Conservation (phyloP, 2,888 invertebrate species). For the Drosophila paracracens region DNA sequence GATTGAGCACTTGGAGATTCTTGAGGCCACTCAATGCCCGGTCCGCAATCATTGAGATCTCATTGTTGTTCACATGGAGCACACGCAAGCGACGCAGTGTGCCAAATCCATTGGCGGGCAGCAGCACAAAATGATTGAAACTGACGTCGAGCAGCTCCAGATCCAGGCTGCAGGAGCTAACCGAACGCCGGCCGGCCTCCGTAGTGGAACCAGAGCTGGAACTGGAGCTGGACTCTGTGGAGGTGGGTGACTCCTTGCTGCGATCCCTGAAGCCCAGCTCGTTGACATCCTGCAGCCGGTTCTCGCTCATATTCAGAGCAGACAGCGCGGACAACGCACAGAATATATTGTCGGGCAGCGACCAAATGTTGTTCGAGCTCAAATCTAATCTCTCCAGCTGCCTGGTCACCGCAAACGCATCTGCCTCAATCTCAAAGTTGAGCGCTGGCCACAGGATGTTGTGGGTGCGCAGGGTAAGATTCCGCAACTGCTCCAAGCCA, state of each 20-base stretch:
- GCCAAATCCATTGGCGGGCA: conserved; percentile 93
- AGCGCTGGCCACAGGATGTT: conserved; percentile 94
- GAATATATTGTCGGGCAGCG: conserved; percentile 93
- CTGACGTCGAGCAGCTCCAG: conserved; percentile 93
- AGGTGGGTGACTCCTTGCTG: conserved; percentile 68
- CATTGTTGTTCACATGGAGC: conserved; percentile 94
- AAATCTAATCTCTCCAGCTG: conserved; percentile 94
- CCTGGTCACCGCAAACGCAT: conserved; percentile 91
- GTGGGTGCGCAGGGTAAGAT: conserved; percentile 93
- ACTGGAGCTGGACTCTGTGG: conserved; percentile 55
- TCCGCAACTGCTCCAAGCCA: conserved; percentile 92
- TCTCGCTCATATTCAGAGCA: conserved; percentile 93
- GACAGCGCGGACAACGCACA: conserved; percentile 92
- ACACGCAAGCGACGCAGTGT: conserved; percentile 91
- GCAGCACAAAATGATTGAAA: conserved; percentile 92
- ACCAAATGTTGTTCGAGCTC: conserved; percentile 95
- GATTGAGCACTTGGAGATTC: conserved; percentile 93
- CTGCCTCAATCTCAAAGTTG: conserved; percentile 92
- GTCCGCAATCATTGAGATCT: conserved; percentile 94
- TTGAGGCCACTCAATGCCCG: conserved; percentile 92
- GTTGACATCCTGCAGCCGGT: conserved; percentile 94
- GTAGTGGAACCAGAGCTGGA: conserved; percentile 42
- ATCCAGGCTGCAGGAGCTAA: conserved; percentile 89
- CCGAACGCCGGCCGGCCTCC: conserved; percentile 45
- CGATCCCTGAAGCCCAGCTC: conserved; percentile 93